Percentiles rank a stretch among this genome's conserved stretches.
These are phyloP conservation scores for Crotophaga sulcirostris DNA, from an alignment of 2,113 vertebrate genomes.

Conservation along the genomic window DNA sequence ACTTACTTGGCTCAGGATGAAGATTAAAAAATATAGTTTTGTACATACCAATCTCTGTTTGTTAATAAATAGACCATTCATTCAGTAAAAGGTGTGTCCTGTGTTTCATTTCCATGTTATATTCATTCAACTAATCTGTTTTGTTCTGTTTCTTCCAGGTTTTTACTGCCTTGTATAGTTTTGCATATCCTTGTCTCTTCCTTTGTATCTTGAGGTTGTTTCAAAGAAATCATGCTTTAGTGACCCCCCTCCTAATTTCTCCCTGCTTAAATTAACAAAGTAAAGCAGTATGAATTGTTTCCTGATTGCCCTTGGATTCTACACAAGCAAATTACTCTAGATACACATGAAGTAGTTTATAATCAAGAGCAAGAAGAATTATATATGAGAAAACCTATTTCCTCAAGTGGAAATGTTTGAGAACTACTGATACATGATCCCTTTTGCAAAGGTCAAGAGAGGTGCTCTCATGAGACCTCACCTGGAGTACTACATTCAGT, in stretches of 20 bases:
- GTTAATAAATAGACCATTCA: not conserved
- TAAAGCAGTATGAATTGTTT: slow-evolving; percentile 24
- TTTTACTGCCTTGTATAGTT: not conserved
- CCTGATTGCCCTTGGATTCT: slow-evolving; percentile 1
- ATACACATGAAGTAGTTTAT: slow-evolving; percentile 16
- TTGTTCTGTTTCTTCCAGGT: not conserved
- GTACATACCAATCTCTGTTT: not conserved
- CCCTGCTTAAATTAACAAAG: not conserved
- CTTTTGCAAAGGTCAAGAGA: not conserved
- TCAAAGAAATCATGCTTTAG: slow-evolving; percentile 19
- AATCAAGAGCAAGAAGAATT: slow-evolving; percentile 14
- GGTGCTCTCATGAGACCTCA: too few relatives aligned
- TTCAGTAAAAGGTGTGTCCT: not conserved
- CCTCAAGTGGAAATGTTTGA: slow-evolving; percentile 4
- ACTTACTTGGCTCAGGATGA: not conserved
- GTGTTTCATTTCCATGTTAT: not conserved
- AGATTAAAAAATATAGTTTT: not conserved
- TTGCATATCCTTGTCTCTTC: not conserved
- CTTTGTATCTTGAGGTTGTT: not conserved
- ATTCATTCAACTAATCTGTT: not conserved
- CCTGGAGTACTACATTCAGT: too few relatives aligned
- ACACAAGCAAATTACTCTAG: slow-evolving; percentile 20
- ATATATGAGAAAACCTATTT: slow-evolving; percentile 49
- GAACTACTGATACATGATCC: not conserved
- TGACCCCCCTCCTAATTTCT: slow-evolving; percentile 10